Evolutionary conservation across 2,797 vertebrate species (phyloP).

Genomic region (Benthosema pterotum): DNA sequence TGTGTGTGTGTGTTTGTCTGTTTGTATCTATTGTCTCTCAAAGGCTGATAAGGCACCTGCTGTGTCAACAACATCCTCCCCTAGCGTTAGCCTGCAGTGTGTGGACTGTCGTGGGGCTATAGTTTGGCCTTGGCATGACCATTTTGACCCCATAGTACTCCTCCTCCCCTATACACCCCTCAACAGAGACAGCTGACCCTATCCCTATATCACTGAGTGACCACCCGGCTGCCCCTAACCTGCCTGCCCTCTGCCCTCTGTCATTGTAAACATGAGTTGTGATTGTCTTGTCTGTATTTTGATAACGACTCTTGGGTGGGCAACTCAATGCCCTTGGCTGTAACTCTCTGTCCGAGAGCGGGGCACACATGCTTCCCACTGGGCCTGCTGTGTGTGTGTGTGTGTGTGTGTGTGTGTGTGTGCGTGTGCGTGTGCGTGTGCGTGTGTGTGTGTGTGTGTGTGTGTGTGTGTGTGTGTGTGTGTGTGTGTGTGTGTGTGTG

Average conservation of each 20-base stretch:
- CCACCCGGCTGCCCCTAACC: constrained; percentile 66
- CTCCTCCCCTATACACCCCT: constrained; percentile 18
- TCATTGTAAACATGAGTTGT: constrained; percentile 68
- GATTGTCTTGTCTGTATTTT: constrained; percentile 54
- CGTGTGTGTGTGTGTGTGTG: constrained; percentile 18
- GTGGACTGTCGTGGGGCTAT: constrained; percentile 23
- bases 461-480: constrained; percentile 35
- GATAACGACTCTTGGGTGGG: constrained; percentile 54
- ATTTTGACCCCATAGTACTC: constrained; percentile 3
- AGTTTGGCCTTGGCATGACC: constrained; percentile 48
- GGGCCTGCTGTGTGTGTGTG: too few species aligned
- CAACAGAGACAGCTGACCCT: constrained; percentile 65
- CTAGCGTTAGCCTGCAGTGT: constrained; percentile 8
- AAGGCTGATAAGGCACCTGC: constrained; percentile 28
- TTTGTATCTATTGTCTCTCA: constrained; percentile 14
- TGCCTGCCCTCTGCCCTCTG: constrained; percentile 38
- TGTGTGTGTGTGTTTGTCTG: constrained; percentile 13
- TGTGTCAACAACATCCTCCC: constrained; percentile 11
- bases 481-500: too few species aligned
- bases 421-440: constrained; percentile 5
- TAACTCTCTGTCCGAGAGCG: constrained; percentile 49
- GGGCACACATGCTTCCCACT: constrained; percentile 44
- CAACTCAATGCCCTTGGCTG: constrained; percentile 51
- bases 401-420: constrained; percentile 3
- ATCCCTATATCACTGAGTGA: constrained; percentile 33